These are phyloP conservation scores for Apantesis nais DNA, from an alignment of 2,888 invertebrate species.

Conservation along the genomic window DNA sequence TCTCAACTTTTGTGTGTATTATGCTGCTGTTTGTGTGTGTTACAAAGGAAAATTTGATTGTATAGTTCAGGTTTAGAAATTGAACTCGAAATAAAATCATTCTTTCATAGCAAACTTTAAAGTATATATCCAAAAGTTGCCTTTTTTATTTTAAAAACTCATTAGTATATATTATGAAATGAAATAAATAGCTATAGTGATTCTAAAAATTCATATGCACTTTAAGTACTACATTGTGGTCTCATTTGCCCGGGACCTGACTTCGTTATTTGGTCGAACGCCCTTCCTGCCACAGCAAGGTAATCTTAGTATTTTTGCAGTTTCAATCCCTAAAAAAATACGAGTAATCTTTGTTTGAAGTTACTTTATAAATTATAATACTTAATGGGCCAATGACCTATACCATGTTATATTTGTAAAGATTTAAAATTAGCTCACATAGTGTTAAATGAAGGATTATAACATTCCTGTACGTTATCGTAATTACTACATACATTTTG, in stretches of 20 bases:
- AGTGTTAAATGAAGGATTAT: neutral
- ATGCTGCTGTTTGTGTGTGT: no score
- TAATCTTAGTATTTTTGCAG: neutral
- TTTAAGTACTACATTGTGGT: neutral
- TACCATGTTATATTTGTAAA: neutral
- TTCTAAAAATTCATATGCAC: no score
- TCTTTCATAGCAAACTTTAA: neutral
- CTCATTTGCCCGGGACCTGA: neutral
- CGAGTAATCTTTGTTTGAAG: neutral
- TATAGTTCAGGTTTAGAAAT: neutral
- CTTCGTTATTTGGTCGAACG: neutral
- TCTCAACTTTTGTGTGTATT: neutral
- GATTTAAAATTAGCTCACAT: neutral
- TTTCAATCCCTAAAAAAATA: no score
- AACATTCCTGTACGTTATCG: neutral
- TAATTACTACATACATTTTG: constrained; percentile 9
- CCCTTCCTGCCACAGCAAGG: neutral
- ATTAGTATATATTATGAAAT: neutral
- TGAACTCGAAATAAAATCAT: neutral
- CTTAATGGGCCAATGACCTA: neutral
- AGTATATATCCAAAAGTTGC: neutral
- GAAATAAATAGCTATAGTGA: neutral
- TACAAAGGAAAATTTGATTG: neutral
- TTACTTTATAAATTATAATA: neutral
- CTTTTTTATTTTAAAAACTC: neutral